phyloP scores from a whole-genome alignment of 2,113 vertebrate genomes.

The Hemiscyllium ocellatum region DNA sequence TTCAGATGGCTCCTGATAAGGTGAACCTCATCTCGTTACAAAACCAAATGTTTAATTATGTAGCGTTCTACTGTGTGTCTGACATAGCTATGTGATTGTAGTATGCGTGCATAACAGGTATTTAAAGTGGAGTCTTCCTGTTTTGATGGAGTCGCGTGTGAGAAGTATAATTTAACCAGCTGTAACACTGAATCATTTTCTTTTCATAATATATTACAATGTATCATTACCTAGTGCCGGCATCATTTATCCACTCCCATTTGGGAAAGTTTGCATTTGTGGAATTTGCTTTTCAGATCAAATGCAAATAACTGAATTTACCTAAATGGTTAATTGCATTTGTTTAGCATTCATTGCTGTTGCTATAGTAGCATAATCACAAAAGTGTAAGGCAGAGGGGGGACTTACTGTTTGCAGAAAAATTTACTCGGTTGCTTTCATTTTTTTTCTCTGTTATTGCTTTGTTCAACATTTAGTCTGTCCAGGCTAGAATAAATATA shows the following conservation, averaged over 20 bases:
- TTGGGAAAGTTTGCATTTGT: neutral
- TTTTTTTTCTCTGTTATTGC: neutral
- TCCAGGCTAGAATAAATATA: neutral
- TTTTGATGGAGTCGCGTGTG: conserved; percentile 11
- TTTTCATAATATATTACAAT: neutral
- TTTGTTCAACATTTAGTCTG: neutral
- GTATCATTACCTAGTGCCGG: neutral
- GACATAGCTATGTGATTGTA: neutral
- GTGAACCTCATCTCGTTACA: conserved; percentile 2
- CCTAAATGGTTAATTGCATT: neutral
- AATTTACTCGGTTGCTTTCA: neutral
- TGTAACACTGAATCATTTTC: neutral
- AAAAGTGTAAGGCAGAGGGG: neutral
- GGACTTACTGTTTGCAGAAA: neutral
- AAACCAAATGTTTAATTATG: neutral
- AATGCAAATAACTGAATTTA: neutral
- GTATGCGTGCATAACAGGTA: neutral
- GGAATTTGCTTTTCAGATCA: neutral
- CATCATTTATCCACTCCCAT: neutral
- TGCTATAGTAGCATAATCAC: neutral
- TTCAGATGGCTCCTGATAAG: neutral
- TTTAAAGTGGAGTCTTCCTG: neutral
- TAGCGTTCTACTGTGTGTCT: neutral
- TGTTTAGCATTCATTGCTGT: neutral
- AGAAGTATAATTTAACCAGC: conserved; percentile 9